Evolutionary conservation across 2,113 vertebrate species (phyloP).

Genomic region (Nesoenas mayeri): DNA sequence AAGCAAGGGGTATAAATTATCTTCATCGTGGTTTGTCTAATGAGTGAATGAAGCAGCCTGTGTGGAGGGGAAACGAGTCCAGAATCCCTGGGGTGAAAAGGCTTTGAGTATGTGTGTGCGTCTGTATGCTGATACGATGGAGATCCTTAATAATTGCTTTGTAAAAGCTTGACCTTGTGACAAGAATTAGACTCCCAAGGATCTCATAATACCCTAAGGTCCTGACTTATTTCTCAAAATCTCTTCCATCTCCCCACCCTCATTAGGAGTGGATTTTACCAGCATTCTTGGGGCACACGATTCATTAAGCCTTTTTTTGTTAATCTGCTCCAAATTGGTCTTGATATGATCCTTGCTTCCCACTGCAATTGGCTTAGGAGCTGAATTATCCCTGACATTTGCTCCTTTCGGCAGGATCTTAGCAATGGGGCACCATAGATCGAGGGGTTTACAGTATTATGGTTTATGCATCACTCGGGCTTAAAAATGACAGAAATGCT

Average conservation of each 20-base stretch:
- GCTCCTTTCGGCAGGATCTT: slow-evolving; percentile 20
- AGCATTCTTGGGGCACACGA: slow-evolving; percentile 68
- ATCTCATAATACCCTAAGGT: not conserved
- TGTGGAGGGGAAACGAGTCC: not conserved
- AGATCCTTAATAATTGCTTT: slow-evolving; percentile 27
- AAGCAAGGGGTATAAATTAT: not conserved
- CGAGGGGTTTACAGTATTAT: not conserved
- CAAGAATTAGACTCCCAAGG: not conserved
- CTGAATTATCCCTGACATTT: slow-evolving; percentile 19
- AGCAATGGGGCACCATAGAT: not conserved
- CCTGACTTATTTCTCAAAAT: not conserved
- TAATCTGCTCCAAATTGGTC: slow-evolving; percentile 60
- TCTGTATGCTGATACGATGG: slow-evolving; percentile 10
- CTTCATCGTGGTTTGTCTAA: not conserved
- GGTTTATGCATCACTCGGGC: not conserved
- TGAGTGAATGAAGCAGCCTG: not conserved
- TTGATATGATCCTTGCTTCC: slow-evolving; percentile 37
- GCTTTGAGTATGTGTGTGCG: not conserved
- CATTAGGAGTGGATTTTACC: slow-evolving; percentile 69
- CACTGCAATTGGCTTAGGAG: slow-evolving; percentile 5
- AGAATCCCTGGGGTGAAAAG: not conserved
- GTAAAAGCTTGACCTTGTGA: slow-evolving; percentile 47
- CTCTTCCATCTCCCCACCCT: slow-evolving; percentile 49
- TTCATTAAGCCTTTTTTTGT: slow-evolving; percentile 75
- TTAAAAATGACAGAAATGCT: not conserved